phyloP scores from a whole-genome alignment of 2,888 invertebrate species.

The Melipona beecheii region DNA sequence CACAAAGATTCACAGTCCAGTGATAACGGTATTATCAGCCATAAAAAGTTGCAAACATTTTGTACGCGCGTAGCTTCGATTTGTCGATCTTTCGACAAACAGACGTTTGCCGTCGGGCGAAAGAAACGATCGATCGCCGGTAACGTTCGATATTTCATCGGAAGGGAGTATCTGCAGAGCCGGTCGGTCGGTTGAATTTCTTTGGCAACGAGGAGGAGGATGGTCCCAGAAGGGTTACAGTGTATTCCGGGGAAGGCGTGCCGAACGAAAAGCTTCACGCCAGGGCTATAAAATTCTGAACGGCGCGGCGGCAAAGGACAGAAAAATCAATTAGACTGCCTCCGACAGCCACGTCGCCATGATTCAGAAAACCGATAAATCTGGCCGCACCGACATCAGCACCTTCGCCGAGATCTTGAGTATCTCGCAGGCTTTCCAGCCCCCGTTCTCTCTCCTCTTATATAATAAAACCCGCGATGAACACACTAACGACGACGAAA shows the following conservation, averaged over 20 bases:
- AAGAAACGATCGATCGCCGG: conserved; percentile 31
- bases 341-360: conserved; percentile 74
- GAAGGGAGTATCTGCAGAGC: conserved; percentile 43
- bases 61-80: too few relatives aligned
- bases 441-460: conserved; percentile 12
- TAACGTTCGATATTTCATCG: conserved; percentile 50
- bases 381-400: conserved; percentile 68
- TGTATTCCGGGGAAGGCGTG: conserved; percentile 49
- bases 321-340: conserved; percentile 79
- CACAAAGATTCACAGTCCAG: too few relatives aligned
- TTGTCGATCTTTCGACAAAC: too few relatives aligned
- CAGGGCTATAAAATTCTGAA: conserved; percentile 70
- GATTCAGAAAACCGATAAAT: conserved; percentile 78
- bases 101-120: too few relatives aligned
- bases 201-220: conserved; percentile 51
- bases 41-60: too few relatives aligned
- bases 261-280: conserved; percentile 62
- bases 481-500: conserved; percentile 50
- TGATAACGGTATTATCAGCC: too few relatives aligned
- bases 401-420: conserved; percentile 64
- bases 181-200: conserved; percentile 61
- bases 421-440: conserved; percentile 42
- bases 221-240: conserved; percentile 53
- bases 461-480: conserved; percentile 39
- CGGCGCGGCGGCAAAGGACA: conserved; percentile 52